These are phyloP conservation scores for Pseudomyrmex sp. DNA, from an alignment of 1,140 invertebrate species.

Conservation along the genomic window DNA sequence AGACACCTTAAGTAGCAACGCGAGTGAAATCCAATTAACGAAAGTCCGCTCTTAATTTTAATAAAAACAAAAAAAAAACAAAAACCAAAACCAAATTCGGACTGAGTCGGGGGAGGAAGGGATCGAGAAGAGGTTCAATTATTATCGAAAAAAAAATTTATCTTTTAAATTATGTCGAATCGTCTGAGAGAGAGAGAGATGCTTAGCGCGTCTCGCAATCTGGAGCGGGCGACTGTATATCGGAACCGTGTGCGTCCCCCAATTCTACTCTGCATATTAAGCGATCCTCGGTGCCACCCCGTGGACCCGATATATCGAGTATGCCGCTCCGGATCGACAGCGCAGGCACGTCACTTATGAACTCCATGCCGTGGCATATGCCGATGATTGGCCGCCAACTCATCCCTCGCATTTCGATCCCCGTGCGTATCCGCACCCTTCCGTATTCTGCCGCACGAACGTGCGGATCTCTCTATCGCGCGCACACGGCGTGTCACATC, in stretches of 20 bases:
- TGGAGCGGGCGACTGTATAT: conserved; percentile 58
- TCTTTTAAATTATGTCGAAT: not conserved
- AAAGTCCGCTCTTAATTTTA: no score
- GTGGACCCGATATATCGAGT: conserved; percentile 74
- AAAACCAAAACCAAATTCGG: no score
- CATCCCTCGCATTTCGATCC: conserved; percentile 66
- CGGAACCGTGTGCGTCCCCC: conserved; percentile 56
- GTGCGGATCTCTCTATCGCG: conserved; percentile 11
- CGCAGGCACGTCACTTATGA: conserved; percentile 75
- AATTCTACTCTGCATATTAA: conserved; percentile 75
- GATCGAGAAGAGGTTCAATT: not conserved
- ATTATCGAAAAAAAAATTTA: not conserved
- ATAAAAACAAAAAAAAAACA: no score
- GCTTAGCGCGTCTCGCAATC: conserved; percentile 50
- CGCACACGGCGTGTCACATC: no score
- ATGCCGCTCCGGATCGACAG: conserved; percentile 75
- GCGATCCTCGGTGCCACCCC: conserved; percentile 70
- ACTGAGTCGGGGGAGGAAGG: no score
- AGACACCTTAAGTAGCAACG: no score
- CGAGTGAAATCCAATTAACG: no score
- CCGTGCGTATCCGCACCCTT: conserved; percentile 64
- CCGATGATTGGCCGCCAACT: conserved; percentile 75
- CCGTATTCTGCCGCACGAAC: conserved; percentile 36
- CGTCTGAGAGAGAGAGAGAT: conserved; percentile 31
- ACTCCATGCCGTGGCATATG: conserved; percentile 76